phyloP scores from a whole-genome alignment of 1,140 invertebrate species.

The Vanessa tameamea region DNA sequence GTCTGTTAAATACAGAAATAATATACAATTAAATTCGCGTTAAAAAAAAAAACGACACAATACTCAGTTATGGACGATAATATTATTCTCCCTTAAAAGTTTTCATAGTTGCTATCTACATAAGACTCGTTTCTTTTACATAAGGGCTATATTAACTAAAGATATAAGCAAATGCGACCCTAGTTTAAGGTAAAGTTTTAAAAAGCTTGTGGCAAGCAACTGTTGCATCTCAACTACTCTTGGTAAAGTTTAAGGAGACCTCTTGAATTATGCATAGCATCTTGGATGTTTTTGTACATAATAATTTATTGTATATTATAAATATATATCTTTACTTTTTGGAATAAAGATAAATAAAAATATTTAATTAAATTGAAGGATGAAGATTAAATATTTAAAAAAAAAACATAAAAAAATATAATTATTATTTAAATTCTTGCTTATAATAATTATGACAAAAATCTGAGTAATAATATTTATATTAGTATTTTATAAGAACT shows the following conservation, averaged over 20 bases:
- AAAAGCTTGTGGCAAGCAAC: slow-evolving; percentile 44
- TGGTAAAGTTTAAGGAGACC: slow-evolving; percentile 41
- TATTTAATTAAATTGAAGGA: background rate
- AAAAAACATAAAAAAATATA: too few species aligned
- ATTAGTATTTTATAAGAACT: too few species aligned
- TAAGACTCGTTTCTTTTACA: slow-evolving; percentile 8
- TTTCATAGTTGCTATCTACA: background rate
- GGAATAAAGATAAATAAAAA: background rate
- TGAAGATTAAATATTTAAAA: too few species aligned
- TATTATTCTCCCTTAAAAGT: slow-evolving; percentile 9
- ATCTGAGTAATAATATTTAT: too few species aligned
- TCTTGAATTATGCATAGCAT: slow-evolving; percentile 44
- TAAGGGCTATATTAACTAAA: slow-evolving; percentile 28
- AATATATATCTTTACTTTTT: background rate
- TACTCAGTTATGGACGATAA: background rate
- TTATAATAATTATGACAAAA: too few species aligned
- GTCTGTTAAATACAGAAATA: too few species aligned
- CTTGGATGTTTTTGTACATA: slow-evolving; percentile 36
- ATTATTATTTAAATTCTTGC: too few species aligned
- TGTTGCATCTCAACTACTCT: slow-evolving; percentile 44
- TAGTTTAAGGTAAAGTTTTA: slow-evolving; percentile 44
- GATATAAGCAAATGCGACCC: slow-evolving; percentile 29
- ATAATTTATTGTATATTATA: slow-evolving; percentile 14
- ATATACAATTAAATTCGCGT: too few species aligned
- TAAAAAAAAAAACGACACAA: background rate